Conservation (phyloP, 2,113 vertebrate species). For the Peromyscus polionotus region DNA sequence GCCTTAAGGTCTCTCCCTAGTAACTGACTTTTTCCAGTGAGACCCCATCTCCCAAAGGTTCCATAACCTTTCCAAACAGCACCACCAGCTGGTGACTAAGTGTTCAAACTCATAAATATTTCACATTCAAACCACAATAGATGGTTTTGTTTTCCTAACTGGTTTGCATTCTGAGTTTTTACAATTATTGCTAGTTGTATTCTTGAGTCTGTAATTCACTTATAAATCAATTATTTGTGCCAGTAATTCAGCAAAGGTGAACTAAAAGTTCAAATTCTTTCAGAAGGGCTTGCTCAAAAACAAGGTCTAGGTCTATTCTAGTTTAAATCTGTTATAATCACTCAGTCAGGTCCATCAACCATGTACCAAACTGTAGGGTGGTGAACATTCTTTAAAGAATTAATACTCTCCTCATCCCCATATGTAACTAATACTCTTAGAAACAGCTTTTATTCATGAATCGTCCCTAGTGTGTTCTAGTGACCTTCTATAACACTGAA, state of each 20-base stretch:
- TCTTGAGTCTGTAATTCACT: slow-evolving; percentile 2
- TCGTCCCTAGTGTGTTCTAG: neutral
- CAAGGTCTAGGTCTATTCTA: neutral
- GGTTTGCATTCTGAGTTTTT: slow-evolving; percentile 2
- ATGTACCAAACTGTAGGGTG: neutral
- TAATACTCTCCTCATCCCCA: neutral
- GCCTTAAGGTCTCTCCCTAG: neutral
- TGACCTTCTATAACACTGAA: neutral
- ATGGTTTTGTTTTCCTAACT: slow-evolving; percentile 10
- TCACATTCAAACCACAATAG: neutral
- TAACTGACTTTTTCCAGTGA: neutral
- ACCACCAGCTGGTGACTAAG: neutral
- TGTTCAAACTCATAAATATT: neutral
- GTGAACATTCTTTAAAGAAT: neutral
- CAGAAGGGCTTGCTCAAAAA: neutral
- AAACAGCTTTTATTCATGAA: neutral
- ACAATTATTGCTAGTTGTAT: neutral
- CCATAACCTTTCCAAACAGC: neutral
- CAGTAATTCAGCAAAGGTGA: neutral
- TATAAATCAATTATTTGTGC: neutral
- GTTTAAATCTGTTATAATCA: neutral
- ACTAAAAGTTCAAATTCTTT: slow-evolving; percentile 14
- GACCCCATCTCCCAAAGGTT: neutral
- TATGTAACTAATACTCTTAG: neutral
- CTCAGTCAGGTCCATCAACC: neutral